These are phyloP conservation scores for Lymantria monacha DNA, from an alignment of 2,888 invertebrate species.

Conservation along the genomic window DNA sequence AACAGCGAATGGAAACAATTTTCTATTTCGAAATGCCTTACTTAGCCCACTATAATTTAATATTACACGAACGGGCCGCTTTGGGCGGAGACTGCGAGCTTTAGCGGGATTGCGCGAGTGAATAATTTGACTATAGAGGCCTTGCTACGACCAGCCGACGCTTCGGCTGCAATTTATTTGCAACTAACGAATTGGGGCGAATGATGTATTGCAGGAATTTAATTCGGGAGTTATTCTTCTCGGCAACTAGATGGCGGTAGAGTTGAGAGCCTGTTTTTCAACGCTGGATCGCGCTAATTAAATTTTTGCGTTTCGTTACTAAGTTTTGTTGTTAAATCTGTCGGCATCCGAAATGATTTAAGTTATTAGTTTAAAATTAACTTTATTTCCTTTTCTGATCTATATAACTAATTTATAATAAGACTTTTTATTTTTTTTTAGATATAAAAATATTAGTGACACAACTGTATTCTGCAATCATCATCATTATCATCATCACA, in stretches of 20 bases:
- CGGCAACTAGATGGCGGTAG: conserved; percentile 9
- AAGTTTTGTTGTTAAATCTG: not conserved
- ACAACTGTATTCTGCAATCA: no score
- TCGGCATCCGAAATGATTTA: not conserved
- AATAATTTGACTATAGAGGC: conserved; percentile 78
- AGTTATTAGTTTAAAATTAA: not conserved
- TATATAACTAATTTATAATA: conserved; percentile 1
- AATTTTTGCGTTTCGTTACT: conserved; percentile 1
- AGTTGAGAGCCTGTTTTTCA: not conserved
- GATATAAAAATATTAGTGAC: no score
- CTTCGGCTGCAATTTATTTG: conserved; percentile 65
- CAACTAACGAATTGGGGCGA: conserved; percentile 53
- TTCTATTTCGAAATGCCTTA: conserved; percentile 76
- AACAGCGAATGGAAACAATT: conserved; percentile 50
- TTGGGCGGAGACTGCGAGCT: conserved; percentile 59
- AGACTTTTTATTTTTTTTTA: no score
- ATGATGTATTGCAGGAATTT: conserved; percentile 54
- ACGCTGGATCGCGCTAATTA: conserved; percentile 8
- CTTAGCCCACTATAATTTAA: conserved; percentile 76
- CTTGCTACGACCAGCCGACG: conserved; percentile 44
- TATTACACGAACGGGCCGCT: conserved; percentile 67
- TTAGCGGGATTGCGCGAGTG: conserved; percentile 74
- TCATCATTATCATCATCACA: no score
- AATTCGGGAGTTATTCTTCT: conserved; percentile 38
- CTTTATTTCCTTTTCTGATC: conserved; percentile 1